phyloP scores from a whole-genome alignment of 2,888 invertebrate genomes.

The Cheilosia variabilis region DNA sequence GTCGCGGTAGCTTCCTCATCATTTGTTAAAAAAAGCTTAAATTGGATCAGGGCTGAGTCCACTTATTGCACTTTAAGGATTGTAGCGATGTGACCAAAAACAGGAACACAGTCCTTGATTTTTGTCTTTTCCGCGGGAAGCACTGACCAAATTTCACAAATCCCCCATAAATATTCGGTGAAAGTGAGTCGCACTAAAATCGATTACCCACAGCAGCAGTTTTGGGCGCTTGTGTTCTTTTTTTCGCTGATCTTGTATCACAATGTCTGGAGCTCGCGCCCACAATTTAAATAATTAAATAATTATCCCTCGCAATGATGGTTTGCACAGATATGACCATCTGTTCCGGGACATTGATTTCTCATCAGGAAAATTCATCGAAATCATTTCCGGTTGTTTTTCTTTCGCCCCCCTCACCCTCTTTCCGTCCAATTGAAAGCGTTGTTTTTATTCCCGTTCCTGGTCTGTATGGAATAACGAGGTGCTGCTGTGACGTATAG shows the following conservation, averaged over 20 bases:
- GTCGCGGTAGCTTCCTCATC: no score
- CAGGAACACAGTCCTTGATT: no score
- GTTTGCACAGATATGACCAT: conserved; percentile 51
- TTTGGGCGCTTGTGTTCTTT: neutral
- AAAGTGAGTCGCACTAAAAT: neutral
- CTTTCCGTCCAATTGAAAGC: neutral
- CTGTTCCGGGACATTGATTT: conserved; percentile 74
- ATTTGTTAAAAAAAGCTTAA: no score
- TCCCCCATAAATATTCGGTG: neutral
- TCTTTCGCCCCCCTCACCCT: neutral
- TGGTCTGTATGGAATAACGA: conserved; percentile 24
- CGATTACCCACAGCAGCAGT: neutral
- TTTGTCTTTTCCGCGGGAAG: no score
- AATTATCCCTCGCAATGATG: conserved; percentile 55
- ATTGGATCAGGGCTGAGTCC: no score
- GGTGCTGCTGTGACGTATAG: conserved; percentile 24
- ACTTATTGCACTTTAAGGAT: no score
- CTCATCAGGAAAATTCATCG: conserved; percentile 75
- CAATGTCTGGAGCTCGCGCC: neutral
- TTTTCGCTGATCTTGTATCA: neutral
- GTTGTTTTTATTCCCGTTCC: conserved; percentile 36
- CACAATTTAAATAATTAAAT: conserved; percentile 61
- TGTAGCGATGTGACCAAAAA: no score
- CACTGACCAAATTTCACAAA: neutral
- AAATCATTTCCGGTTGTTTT: conserved; percentile 68